phyloP scores from a whole-genome alignment of 2,113 vertebrate species.

The Globicephala melas region DNA sequence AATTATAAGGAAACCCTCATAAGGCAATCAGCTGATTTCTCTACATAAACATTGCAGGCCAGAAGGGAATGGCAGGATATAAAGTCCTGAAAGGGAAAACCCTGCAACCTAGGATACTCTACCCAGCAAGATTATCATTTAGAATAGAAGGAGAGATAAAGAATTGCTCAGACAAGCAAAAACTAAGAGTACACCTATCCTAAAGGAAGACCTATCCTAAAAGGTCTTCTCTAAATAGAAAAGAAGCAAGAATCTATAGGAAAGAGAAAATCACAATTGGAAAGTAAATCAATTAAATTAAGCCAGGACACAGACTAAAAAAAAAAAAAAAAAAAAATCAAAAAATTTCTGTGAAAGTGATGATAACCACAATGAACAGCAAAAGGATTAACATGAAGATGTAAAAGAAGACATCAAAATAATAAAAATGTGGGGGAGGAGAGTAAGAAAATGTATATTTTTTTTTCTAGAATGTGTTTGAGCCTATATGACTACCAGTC shows the following conservation, averaged over 20 bases:
- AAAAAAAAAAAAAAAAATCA: not conserved
- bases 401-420: not conserved
- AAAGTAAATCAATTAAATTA: not conserved
- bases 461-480: not conserved
- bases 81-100: not conserved
- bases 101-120: not conserved
- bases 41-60: too few species aligned
- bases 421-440: not conserved
- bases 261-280: not conserved
- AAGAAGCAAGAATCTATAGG: not conserved
- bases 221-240: not conserved
- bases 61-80: not conserved
- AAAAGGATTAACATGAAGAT: not conserved
- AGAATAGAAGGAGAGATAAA: not conserved
- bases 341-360: not conserved
- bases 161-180: not conserved
- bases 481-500: not conserved
- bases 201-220: not conserved
- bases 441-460: not conserved
- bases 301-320: not conserved
- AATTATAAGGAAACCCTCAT: too few species aligned
- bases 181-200: not conserved
- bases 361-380: not conserved
- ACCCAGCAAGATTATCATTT: not conserved
- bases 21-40: too few species aligned